These are phyloP conservation scores for Ichneumon xanthorius DNA, from an alignment of 2,888 invertebrate genomes.

Conservation along the genomic window DNA sequence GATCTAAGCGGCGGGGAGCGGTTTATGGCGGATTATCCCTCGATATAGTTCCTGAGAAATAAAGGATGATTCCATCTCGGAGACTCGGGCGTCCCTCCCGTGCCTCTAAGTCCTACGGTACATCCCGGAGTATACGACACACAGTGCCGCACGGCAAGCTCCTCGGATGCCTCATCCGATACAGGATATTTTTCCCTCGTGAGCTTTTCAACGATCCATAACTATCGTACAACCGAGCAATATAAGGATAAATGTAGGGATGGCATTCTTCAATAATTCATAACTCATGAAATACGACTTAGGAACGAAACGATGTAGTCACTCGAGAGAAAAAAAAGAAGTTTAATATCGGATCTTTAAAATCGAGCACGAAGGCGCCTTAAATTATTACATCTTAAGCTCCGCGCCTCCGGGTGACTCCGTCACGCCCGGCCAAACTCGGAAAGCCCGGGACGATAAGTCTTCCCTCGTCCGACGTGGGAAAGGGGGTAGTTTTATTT, in stretches of 20 bases:
- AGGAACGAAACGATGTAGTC: neutral
- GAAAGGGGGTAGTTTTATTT: slow-evolving; percentile 58
- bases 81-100: slow-evolving; percentile 40
- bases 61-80: slow-evolving; percentile 63
- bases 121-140: slow-evolving; percentile 48
- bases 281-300: slow-evolving; percentile 5
- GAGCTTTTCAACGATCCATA: neutral
- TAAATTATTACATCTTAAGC: neutral
- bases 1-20: slow-evolving; percentile 37
- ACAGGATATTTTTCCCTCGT: slow-evolving; percentile 33
- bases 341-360: neutral
- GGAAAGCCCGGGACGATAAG: slow-evolving; percentile 30
- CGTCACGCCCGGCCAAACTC: slow-evolving; percentile 22
- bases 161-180: slow-evolving; percentile 27
- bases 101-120: slow-evolving; percentile 53
- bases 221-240: slow-evolving; percentile 6
- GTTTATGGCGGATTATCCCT: slow-evolving; percentile 64
- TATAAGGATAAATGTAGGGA: slow-evolving; percentile 10
- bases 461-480: slow-evolving; percentile 35
- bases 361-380: neutral
- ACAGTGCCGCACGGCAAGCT: slow-evolving; percentile 36
- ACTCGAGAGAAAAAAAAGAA: neutral
- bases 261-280: slow-evolving; percentile 5
- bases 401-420: neutral
- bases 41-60: slow-evolving; percentile 63